These are phyloP conservation scores for Bimastos eiseni DNA, from an alignment of 2,888 invertebrate species.

Conservation along the genomic window DNA sequence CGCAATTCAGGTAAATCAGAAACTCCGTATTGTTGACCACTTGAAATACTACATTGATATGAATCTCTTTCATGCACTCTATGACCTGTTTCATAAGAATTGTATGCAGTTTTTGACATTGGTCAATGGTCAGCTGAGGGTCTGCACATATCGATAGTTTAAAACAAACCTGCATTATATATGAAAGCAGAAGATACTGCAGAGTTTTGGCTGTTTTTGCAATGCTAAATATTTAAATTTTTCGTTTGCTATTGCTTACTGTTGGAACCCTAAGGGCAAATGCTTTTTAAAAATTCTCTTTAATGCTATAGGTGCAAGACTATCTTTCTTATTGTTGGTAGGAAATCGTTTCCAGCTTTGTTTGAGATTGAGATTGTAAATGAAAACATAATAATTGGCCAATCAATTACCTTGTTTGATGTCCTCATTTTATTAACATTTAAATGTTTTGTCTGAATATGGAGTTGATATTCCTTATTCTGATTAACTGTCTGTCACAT, in stretches of 20 bases:
- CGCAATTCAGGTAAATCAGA: slow-evolving; percentile 54
- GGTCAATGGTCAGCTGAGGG: not conserved
- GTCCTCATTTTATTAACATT: not conserved
- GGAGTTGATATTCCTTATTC: not conserved
- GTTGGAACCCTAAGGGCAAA: not conserved
- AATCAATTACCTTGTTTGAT: not conserved
- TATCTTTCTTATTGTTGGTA: not conserved
- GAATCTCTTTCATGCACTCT: not conserved
- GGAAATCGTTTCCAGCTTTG: not conserved
- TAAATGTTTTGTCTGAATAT: not conserved
- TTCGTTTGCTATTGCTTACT: not conserved
- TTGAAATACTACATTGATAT: not conserved
- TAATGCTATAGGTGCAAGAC: not conserved
- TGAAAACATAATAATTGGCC: not conserved
- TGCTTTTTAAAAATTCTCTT: not conserved
- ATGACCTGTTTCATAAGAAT: not conserved
- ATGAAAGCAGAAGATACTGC: not conserved
- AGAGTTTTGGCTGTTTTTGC: not conserved
- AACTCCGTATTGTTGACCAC: not conserved
- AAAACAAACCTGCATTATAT: not conserved
- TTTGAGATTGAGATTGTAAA: not conserved
- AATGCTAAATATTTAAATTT: not conserved
- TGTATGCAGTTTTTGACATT: not conserved
- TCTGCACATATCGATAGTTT: not conserved
- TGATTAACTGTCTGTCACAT: not conserved